Base-by-base conservation (phyloP, 2,113 vertebrate genomes). In the Felis chaus region DNA sequence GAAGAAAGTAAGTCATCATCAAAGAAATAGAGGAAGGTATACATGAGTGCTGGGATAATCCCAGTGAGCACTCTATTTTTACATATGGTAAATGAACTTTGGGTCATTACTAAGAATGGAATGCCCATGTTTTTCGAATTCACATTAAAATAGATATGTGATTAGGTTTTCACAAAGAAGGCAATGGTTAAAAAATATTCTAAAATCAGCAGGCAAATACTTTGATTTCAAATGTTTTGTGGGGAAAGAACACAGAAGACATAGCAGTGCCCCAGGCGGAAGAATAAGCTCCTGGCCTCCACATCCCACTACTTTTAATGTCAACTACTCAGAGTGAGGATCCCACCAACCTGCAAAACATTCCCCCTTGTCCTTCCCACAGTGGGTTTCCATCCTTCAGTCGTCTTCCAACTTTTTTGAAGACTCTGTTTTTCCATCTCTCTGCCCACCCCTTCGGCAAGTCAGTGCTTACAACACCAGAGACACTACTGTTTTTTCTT, bases 211-310 rank as follows among this genome's bases (percentile, higher is more conserved):
- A 55, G n/a, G 25, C 16, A 78, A 61, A 69, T 25, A 10, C 41
- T 96, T 65, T 65, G 25, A 63, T 86, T 95, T 63, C 19, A n/a
- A 71, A 71, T 33, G 29, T 61, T 80, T 15, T 68, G 10, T 50
- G 14, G 33, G 39, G 25, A 87, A 79, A 84, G 12, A 27, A 10
- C 4, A 23, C 5, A 45, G 3, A 55, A 10, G 31, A 45, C 65
- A 39, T 2, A 57, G 18, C 2, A 76, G 31, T 29, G 66, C 7
- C 8, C 10, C 1, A 25, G 1, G 13, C 11, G 1, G 36, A 25
- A 80, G 18, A 31, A 66, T 39, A 68, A 10, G 4, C 7, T 50
- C 8, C 12, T 21, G 16, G 19, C 4, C 21, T n/a, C 18, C 50
- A n/a, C 8, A 18, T 53, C 13, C n/a, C 65, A 29, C 3, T 21